Conservation (phyloP, 2,888 invertebrate genomes). For the Enoplolaimus lenunculus region DNA sequence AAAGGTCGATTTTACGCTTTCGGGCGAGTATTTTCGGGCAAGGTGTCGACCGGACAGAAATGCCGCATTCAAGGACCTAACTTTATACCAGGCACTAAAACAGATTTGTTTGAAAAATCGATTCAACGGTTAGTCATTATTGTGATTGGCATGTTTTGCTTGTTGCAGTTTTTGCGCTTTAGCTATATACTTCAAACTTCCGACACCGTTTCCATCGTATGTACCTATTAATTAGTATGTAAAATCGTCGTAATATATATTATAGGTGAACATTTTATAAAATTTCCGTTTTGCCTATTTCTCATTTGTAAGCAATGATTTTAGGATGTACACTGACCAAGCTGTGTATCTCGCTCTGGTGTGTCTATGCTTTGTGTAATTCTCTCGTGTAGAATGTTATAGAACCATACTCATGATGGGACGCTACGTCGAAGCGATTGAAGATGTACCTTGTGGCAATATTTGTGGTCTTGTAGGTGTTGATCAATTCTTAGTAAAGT, state of each 20-base stretch:
- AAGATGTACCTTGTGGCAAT: conserved; percentile 97
- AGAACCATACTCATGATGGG: conserved; percentile 99
- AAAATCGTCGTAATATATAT: too few species aligned
- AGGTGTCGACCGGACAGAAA: conserved; percentile 51
- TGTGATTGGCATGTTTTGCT: neutral
- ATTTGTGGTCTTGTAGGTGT: conserved; percentile 99
- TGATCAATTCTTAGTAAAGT: conserved; percentile 97
- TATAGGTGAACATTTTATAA: too few species aligned
- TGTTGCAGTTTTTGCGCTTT: too few species aligned
- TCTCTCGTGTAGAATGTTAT: too few species aligned
- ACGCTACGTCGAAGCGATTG: conserved; percentile 95
- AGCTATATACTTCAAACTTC: too few species aligned
- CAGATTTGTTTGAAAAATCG: conserved; percentile 94
- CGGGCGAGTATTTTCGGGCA: conserved; percentile 97
- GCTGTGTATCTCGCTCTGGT: too few species aligned
- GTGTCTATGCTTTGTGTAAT: too few species aligned
- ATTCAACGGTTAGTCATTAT: conserved; percentile 58
- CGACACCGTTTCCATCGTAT: too few species aligned
- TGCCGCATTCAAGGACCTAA: conserved; percentile 99
- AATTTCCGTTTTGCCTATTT: too few species aligned
- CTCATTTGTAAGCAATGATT: too few species aligned
- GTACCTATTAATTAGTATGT: too few species aligned
- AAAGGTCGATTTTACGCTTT: conserved; percentile 99
- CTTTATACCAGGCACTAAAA: conserved; percentile 92
- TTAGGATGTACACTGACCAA: too few species aligned